Conservation (phyloP, 2,113 vertebrate genomes). For the Apaloderma vittatum region DNA sequence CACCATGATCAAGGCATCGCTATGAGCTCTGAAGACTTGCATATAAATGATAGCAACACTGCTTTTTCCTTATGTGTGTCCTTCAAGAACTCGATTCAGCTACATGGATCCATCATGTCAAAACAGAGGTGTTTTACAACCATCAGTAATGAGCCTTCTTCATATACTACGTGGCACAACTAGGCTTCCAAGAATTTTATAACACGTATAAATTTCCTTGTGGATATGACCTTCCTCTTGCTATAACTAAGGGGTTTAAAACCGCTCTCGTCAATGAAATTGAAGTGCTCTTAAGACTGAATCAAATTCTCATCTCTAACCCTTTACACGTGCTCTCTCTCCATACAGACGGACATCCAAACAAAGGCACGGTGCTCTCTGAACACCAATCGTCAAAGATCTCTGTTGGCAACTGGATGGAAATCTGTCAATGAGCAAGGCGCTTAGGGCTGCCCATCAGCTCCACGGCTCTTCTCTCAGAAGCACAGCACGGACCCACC, state of each 20-base stretch:
- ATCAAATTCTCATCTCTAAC: background rate
- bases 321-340: background rate
- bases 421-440: background rate
- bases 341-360: background rate
- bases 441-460: background rate
- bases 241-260: background rate
- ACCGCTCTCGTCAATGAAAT: background rate
- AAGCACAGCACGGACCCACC: background rate
- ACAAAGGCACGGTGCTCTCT: rapidly evolving
- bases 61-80: background rate
- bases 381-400: background rate
- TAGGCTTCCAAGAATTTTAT: background rate
- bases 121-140: background rate
- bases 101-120: background rate
- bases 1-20: background rate
- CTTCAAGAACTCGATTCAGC: background rate
- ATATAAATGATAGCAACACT: background rate
- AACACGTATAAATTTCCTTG: rapidly evolving
- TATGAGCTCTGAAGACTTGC: background rate
- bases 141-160: background rate
- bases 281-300: background rate
- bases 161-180: too few species aligned
- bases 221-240: background rate
- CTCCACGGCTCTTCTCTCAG: background rate
- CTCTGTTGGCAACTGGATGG: background rate